Evolutionary conservation across 2,797 vertebrate species (phyloP), one percentile per base, ranked within the genome.

Genomic region (Adelosebastes latens): DNA sequence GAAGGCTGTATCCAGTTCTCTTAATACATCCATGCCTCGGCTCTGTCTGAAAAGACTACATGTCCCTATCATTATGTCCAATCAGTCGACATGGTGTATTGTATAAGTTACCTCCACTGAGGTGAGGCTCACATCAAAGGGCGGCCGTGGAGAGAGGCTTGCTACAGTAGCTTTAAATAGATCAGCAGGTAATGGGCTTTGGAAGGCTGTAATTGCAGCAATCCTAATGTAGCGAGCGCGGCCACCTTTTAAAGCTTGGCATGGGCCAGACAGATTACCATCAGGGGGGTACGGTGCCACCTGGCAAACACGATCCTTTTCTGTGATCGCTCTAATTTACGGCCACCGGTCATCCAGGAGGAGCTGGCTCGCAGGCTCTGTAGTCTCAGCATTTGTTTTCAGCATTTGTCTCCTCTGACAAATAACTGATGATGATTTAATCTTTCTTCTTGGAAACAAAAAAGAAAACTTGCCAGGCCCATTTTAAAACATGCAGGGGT

Each of bases 111-210:
- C 56, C 70, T 53, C 56, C 63, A 62, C 73, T 69, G 53, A 90
- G 70, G 72, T 80, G 79, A 73, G 58, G 68, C 67, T 84, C 76
- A 87, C 80, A 85, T 88, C 81, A 86, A 89, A 46, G 89, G 79
- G 81, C 34, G 68, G 36, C 70, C 77, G 83, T 82, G 65, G 76
- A 86, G 83, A 84, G 65, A 88, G 77, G 86, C 80, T 89, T 73
- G 81, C 81, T 91, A 73, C 81, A 80, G 85, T 77, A 77, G 87
- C 84, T 89, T 90, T 90, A 90, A 94, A 94, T 90, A 94, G 90
- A 93, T 89, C 83, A 85, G 84, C 90, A 91, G 85, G 88, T 93
- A 94, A 93, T 93, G 86, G 87, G 84, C 85, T 95, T 94, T 92
- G 77, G 83, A 89, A 84, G 83, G 77, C 83, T 89, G 90, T 90